Conservation (phyloP, 1,140 invertebrate genomes). For the Drosophila pallidifrons region DNA sequence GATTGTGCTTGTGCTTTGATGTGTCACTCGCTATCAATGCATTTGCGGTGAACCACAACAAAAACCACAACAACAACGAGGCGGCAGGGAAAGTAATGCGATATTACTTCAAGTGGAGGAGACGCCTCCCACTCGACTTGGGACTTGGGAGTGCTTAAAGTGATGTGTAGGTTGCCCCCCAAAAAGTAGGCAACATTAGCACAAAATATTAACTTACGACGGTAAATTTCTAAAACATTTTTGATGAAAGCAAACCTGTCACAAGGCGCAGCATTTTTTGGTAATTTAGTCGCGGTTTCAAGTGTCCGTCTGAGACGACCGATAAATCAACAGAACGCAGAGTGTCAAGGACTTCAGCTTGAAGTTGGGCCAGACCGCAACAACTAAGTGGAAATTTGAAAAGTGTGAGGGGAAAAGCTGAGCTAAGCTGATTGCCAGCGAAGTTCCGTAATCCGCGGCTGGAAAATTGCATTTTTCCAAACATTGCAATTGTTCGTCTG, state of each 20-base stretch:
- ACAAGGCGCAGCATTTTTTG: conserved; percentile 21
- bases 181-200: conserved; percentile 13
- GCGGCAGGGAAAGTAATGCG: conserved; percentile 13
- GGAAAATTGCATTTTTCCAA: conserved; percentile 51
- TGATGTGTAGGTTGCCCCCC: background rate
- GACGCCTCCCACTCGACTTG: background rate
- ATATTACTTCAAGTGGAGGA: conserved; percentile 26
- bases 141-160: background rate
- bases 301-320: conserved; percentile 10
- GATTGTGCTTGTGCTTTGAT: conserved; percentile 16
- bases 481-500: conserved; percentile 24
- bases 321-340: conserved; percentile 17
- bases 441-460: background rate
- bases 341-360: conserved; percentile 18
- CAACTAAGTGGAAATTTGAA: conserved; percentile 54
- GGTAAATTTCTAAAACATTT: conserved; percentile 26
- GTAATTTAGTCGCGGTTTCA: conserved; percentile 8
- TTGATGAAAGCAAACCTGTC: conserved; percentile 24
- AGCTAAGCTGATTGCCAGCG: background rate
- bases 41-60: conserved; percentile 21
- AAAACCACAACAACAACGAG: conserved; percentile 1
- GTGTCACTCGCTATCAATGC: conserved; percentile 13
- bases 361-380: background rate
- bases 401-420: background rate
- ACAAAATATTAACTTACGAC: conserved; percentile 28